Base-by-base conservation (phyloP, 1,140 invertebrate genomes). In the Neodiprion lecontei region DNA sequence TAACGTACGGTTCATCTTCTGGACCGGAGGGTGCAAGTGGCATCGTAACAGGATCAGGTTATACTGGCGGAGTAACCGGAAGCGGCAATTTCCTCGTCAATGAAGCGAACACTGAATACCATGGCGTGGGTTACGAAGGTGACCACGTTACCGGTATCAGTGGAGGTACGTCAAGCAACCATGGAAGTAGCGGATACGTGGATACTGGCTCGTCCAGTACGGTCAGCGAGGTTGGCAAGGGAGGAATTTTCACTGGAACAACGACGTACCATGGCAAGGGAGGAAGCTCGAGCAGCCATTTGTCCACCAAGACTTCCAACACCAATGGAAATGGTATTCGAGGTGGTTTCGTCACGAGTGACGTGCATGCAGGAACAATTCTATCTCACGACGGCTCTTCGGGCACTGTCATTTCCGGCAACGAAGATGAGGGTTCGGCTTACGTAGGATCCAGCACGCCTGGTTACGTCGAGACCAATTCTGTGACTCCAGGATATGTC, bases 401-500 rank as follows among this genome's bases (percentile, higher is more conserved):
- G 7, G 80, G 79, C 50, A 61, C 72, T 0, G 47, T 80, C 8
- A 48, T 68, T 0, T 65, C 71, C 50, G 74, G 78, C 48, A 48
- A 48, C 7, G 10, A 65, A 10, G 50, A 80, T 1, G 77, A 82
- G 71, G 79, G 77, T 3, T 47, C 12, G 10, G 49, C 81, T 23
- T 9, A 66, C 50, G 74, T 75, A 8, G 78, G 78, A 65, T n/a
- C 40, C 9, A 40, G 9, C 12, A 70, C 71, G 28, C 81, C 82
- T 49, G 82, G 78, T 10, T 84, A 80, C 10, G 47, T 78, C 0
- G 69, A 78, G 50, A 76, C 77, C 61, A 69, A 77, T 23, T 50
- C 79, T 10, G 79, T 79, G 21, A 73, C 80, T 10, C 76, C 80
- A 11, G 82, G 83, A 48, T 85, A 83, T 50, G 77, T 76, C 7